Evolutionary conservation across 2,888 invertebrate species (phyloP), one percentile per base, ranked within the genome.

Genomic region (Ichneumon xanthorius): DNA sequence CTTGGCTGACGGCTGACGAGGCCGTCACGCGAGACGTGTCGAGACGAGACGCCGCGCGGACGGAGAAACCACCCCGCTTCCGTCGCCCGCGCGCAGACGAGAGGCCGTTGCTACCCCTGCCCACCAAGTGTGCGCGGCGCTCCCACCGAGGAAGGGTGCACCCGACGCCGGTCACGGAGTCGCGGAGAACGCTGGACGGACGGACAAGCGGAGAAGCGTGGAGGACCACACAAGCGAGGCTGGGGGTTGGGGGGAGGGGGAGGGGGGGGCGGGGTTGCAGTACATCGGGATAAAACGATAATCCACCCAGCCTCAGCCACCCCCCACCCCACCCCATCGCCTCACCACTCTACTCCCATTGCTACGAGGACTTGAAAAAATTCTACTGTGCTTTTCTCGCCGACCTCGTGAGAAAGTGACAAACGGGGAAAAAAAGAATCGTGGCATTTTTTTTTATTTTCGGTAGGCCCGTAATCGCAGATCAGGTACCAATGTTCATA

Each of bases 11-110:
- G 93, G 93, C 93, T 93, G 94, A 93, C 93, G 93, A 93, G 92
- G 93, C 93, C 93, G 93, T 94, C 93, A 94, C 93, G 94, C 93
- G 92, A 94, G 94, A 94, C 93, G 93, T 93, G 93, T 90, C 92
- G 92, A 92, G 93, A 91, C 92, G 93, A 92, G 91, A 90, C 90
- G 88, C 86, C 87, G 85, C 88, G 89, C 88, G 91, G 87, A 90
- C 91, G 91, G 90, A 91, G 91, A 91, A 91, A 86, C 86, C 85
- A 85, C 88, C 88, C 89, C 87, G 87, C 73, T 84, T 63, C 78
- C 88, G 71, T 78, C 77, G 63, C 81, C 80, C 61, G 81, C 77
- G 75, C 33, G 6, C 70, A 82, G 45, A 26, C 58, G 19, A 58
- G 58, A 58, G 70, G 68, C 73, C 79, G 75, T 55, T 55, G 45